phyloP scores from a whole-genome alignment of 2,113 vertebrate genomes.

The Platysternon megacephalum region DNA sequence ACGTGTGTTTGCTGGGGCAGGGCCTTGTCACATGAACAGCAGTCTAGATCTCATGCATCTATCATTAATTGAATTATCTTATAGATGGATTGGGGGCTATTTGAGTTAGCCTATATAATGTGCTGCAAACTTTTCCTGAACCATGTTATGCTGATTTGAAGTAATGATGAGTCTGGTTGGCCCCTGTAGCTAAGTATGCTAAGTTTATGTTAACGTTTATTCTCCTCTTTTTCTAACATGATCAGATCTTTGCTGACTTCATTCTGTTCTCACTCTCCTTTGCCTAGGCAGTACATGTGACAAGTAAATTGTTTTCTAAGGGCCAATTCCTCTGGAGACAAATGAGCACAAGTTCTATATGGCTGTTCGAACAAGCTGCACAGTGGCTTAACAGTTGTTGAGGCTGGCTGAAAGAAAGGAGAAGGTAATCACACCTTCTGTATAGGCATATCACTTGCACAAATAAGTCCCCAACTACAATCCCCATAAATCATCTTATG shows the following conservation, averaged over 20 bases:
- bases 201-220: neutral
- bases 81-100: neutral
- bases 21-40: neutral
- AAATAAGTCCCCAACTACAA: neutral
- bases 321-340: neutral
- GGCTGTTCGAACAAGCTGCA: neutral
- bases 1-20: neutral
- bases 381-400: no score
- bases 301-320: neutral
- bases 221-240: neutral
- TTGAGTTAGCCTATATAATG: neutral
- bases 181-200: neutral
- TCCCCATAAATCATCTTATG: neutral
- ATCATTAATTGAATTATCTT: neutral
- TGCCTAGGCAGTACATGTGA: neutral
- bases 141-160: neutral
- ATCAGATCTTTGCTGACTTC: neutral
- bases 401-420: neutral
- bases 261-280: neutral
- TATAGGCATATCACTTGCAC: neutral
- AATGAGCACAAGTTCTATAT: neutral
- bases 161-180: neutral
- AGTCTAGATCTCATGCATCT: neutral
- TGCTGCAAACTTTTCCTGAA: neutral
- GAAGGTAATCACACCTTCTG: neutral